Base-by-base conservation (phyloP, 2,113 vertebrate species). In the Pseudopodoces humilis region DNA sequence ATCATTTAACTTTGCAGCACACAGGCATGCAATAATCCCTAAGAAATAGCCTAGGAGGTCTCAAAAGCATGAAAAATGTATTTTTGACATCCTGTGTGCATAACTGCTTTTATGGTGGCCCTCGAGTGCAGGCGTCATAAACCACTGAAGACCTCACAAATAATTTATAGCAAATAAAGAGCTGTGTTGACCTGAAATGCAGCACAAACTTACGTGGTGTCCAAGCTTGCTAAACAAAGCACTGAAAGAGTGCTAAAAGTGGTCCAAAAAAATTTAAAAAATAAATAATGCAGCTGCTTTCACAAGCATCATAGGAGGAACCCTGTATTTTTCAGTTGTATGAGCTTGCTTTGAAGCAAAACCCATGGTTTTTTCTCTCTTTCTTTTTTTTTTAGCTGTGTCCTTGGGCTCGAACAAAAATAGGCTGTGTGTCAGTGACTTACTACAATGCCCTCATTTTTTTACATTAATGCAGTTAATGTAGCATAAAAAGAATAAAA, bases 151-250 rank as follows among this genome's bases (percentile, higher is more conserved):
- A 50, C 12, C 49, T 49, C 69, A 70, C 71, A 69, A 80, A 80
- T 81, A 33, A 94, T 90, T 88, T 88, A 90, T 50, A 30, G 82
- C 28, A 68, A 83, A 56, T 80, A 87, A 82, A 87, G 46, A 65
- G 44, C 59, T 30, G 41, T 14, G 56, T 15, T 81, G 71, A 95
- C 44, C 63, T 63, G 41, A 86, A 47, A 56, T 47, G 27, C 41
- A 84, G 49, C 58, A 91, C 63, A 86, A 77, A 47, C 35, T 50
- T 46, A 35, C 11, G 10, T 3, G 19, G n/a, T 67, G 25, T 33
- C 70, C 71, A 89, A 74, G 39, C 52, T 37, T 1, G 1, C 74
- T 44, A 70, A 30, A 28, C n/a, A n/a, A 77, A 80, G 59, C 46
- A 60, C 35, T 52, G 27, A 37, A 56, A 86, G n/a, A 46, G 33